Conservation (phyloP, 1,140 invertebrate genomes). For the Galleria mellonella region DNA sequence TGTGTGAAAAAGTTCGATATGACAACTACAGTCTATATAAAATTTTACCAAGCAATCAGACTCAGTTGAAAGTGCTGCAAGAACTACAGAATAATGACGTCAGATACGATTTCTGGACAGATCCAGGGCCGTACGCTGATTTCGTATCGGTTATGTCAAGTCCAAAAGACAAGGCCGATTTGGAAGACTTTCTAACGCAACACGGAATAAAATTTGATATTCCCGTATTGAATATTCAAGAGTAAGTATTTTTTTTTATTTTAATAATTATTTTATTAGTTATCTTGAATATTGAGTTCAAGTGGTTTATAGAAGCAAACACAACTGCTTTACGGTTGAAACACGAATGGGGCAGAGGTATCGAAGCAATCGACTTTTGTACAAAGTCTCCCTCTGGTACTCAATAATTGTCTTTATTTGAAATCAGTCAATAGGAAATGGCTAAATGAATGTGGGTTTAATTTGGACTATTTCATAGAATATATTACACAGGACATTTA, state of each 20-base stretch:
- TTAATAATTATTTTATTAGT: conserved; percentile 11
- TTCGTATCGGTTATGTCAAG: conserved; percentile 43
- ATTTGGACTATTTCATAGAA: too few relatives aligned
- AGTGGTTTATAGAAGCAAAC: too few relatives aligned
- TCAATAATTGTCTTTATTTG: too few relatives aligned
- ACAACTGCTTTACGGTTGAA: too few relatives aligned
- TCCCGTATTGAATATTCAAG: conserved; percentile 43
- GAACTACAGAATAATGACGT: conserved; percentile 24
- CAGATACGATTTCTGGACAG: conserved; percentile 49
- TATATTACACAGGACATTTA: too few relatives aligned
- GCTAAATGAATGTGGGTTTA: too few relatives aligned
- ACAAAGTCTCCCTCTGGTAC: too few relatives aligned
- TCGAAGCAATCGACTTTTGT: too few relatives aligned
- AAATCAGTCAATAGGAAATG: too few relatives aligned
- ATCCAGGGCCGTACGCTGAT: conserved; percentile 21
- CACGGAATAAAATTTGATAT: conserved; percentile 35
- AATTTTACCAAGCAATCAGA: conserved; percentile 7
- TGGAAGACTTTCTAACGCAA: conserved; percentile 30
- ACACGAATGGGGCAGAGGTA: too few relatives aligned
- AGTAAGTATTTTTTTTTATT: conserved; percentile 35
- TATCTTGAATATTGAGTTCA: too few relatives aligned
- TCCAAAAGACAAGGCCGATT: conserved; percentile 31
- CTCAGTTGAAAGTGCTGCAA: conserved; percentile 33
- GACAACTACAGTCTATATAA: conserved; percentile 15
- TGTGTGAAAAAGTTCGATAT: conserved; percentile 13